Base-by-base conservation (phyloP, 2,888 invertebrate genomes). In the Amphipyra berbera region DNA sequence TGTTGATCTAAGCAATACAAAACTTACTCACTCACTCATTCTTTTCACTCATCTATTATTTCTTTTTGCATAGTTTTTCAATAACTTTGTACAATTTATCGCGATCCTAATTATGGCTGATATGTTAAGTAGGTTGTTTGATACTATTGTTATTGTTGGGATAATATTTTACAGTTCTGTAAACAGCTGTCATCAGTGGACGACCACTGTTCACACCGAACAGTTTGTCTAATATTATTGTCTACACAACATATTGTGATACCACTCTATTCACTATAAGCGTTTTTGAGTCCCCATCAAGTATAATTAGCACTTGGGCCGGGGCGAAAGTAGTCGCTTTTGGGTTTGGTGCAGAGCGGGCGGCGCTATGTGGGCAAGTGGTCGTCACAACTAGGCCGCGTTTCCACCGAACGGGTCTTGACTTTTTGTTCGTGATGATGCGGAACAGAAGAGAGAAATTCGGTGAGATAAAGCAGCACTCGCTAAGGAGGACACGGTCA, bases 391-490 rank as follows among this genome's bases (percentile, higher is more conserved):
- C 92, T 93, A 92, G 93, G 94, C 90, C 94, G 90, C 88, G 89
- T 86, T 86, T 88, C 89, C 85, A 89, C 86, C 82, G 78, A 93
- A 93, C 92, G 91, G 92, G 93, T 91, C 88, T 92, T 86, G 86
- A 90, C 87, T 93, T 94, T 94, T 94, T 94, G 92, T 93, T 90
- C 88, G 87, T 88, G 92, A 90, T 92, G 91, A 90, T 93, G 92
- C 92, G 91, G 89, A 91, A 92, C 93, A 90, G 90, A 91, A 89
- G 91, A 92, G 93, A 93, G 93, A 94, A 94, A 94, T 95, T 94
- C 85, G 92, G 91, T 87, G 87, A 91, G 93, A 92, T 91, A 90
- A 91, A 90, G 90, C 91, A 89, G 90, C 87, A 88, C 88, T 90
- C 86, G 86, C 76, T 90, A 93, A 93, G 90, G 92, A 88, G 94